Percentiles rank a stretch among this genome's conserved stretches.
phyloP scores from a whole-genome alignment of 1,140 invertebrate genomes.

The Mya arenaria region DNA sequence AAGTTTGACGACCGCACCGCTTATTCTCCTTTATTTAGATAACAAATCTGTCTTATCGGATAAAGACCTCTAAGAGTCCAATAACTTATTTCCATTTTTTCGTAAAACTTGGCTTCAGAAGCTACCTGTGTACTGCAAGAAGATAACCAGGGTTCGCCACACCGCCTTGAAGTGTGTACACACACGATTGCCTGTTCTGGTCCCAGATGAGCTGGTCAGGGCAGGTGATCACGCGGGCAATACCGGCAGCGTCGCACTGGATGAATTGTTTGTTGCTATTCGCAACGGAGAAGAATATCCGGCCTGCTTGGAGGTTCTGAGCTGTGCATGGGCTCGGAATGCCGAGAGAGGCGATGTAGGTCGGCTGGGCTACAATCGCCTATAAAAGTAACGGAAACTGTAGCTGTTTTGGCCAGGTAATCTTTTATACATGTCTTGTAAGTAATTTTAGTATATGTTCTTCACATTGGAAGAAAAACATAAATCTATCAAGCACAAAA shows the following conservation, averaged over 20 bases:
- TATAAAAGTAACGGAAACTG: neutral
- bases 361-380: conserved; percentile 1
- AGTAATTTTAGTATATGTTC: too few relatives aligned
- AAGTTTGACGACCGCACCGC: too few relatives aligned
- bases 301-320: conserved; percentile 32
- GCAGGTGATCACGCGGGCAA: conserved; percentile 9
- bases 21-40: too few relatives aligned
- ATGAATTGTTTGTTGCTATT: conserved; percentile 43
- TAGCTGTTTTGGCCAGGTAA: too few relatives aligned
- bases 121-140: neutral
- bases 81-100: too few relatives aligned
- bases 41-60: too few relatives aligned
- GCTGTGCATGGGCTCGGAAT: conserved; percentile 46
- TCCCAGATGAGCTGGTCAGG: conserved; percentile 23
- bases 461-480: too few relatives aligned
- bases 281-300: conserved; percentile 46
- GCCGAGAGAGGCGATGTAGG: neutral
- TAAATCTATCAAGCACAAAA: too few relatives aligned
- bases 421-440: too few relatives aligned
- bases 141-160: neutral
- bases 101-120: too few relatives aligned
- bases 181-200: conserved; percentile 34
- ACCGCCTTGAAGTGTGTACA: neutral
- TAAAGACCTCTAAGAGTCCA: too few relatives aligned
- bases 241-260: conserved; percentile 15